Conservation (phyloP, 2,113 vertebrate species). For the Melanostigma gelatinosum region DNA sequence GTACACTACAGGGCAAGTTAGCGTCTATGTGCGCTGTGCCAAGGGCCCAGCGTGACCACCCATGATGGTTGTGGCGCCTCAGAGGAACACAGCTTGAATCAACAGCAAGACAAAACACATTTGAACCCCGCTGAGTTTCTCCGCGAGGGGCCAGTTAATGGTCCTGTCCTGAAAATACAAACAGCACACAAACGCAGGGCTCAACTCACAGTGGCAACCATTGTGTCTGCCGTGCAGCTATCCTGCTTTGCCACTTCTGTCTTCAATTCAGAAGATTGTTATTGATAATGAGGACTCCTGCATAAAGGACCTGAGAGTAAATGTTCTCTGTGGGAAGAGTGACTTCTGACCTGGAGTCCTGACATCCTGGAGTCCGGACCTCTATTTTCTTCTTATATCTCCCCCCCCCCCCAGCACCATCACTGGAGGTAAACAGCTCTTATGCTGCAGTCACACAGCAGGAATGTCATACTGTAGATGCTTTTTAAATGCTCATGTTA, state of each 20-base stretch:
- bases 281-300: constrained; percentile 13
- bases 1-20: background rate
- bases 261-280: constrained; percentile 29
- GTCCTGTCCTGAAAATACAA: constrained; percentile 58
- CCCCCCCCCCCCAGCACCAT: background rate
- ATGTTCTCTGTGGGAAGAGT: constrained; percentile 47
- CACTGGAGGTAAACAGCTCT: background rate
- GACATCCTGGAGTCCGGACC: constrained; percentile 16
- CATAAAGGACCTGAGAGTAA: constrained; percentile 6
- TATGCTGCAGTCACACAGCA: background rate
- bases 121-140: constrained; percentile 67
- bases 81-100: constrained; percentile 71
- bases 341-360: constrained; percentile 19
- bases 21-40: constrained; percentile 33
- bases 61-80: constrained; percentile 71
- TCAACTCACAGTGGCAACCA: constrained; percentile 54
- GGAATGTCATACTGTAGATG: background rate
- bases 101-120: constrained; percentile 73
- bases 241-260: constrained; percentile 44
- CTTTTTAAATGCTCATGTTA: background rate
- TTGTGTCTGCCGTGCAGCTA: constrained; percentile 46
- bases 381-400: background rate
- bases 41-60: constrained; percentile 71
- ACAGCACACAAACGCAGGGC: constrained; percentile 39
- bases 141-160: constrained; percentile 70